Conservation (phyloP, 2,113 vertebrate genomes). For the Buteo buteo region DNA sequence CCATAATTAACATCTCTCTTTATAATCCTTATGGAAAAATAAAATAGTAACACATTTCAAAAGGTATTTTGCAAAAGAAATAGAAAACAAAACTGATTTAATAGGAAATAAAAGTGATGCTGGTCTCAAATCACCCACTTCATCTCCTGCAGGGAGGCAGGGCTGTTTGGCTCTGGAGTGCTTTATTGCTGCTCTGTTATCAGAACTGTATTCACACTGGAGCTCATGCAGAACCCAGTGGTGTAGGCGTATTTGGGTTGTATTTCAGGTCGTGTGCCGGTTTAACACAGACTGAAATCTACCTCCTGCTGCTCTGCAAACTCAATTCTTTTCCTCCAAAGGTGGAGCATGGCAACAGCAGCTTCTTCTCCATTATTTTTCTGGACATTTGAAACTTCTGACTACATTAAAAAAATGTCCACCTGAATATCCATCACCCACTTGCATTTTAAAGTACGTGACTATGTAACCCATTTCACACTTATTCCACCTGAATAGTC, state of each 20-base stretch:
- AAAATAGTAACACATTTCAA: background rate
- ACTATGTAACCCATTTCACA: background rate
- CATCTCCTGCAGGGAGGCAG: background rate
- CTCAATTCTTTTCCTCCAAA: background rate
- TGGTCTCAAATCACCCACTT: constrained; percentile 53
- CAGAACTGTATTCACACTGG: background rate
- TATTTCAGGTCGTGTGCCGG: constrained; percentile 14
- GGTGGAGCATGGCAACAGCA: background rate
- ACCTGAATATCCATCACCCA: background rate
- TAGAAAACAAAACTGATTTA: background rate
- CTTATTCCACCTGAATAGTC: background rate
- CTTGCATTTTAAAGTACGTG: background rate
- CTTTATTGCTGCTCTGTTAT: constrained; percentile 27
- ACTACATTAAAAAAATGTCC: background rate
- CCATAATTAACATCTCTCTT: background rate
- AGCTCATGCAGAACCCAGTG: background rate
- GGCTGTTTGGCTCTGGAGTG: background rate
- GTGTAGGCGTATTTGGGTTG: background rate
- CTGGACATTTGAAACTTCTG: background rate
- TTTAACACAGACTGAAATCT: constrained; percentile 25
- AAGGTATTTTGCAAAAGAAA: background rate
- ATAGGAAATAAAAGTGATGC: constrained; percentile 34
- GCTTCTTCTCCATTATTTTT: background rate
- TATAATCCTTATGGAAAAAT: background rate
- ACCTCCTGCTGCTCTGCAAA: constrained; percentile 35